A percentile compares a stretch with the other conserved stretches of the same genome.
Conservation (phyloP, 2,113 vertebrate species). For the Alouatta palliata region DNA sequence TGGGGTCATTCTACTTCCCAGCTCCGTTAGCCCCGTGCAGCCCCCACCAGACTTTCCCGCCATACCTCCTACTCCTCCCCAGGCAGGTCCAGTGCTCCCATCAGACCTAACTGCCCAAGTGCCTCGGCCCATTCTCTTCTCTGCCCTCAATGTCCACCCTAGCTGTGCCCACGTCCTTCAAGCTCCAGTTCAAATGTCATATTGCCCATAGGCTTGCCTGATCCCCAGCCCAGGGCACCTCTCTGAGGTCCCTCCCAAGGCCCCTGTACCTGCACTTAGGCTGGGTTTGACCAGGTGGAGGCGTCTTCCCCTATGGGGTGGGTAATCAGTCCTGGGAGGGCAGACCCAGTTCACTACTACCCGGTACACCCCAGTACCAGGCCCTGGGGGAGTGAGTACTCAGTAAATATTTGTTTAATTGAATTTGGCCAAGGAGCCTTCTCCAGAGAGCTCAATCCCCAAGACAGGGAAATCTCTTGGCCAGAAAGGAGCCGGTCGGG, state of each 20-base stretch:
- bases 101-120: not conserved
- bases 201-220: not conserved
- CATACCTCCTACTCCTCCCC: not conserved
- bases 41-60: not conserved
- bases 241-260: not conserved
- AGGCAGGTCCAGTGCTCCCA: not conserved
- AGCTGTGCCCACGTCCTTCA: constrained; percentile 41
- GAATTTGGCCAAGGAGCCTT: constrained; percentile 66
- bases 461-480: constrained; percentile 27
- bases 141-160: constrained; percentile 6
- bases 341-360: constrained; percentile 38
- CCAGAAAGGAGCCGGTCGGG: not conserved
- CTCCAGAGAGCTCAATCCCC: constrained; percentile 41
- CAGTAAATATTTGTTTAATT: constrained; percentile 74
- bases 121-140: not conserved
- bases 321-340: constrained; percentile 46
- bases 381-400: constrained; percentile 42
- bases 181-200: constrained; percentile 63
- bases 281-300: not conserved
- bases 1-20: not conserved
- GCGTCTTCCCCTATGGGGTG: not conserved
- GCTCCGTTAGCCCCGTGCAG: not conserved
- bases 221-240: not conserved
- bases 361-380: not conserved
- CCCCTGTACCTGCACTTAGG: not conserved